Evolutionary conservation across 2,113 vertebrate genomes (phyloP).

Genomic region (Paraplagusia blochii): DNA sequence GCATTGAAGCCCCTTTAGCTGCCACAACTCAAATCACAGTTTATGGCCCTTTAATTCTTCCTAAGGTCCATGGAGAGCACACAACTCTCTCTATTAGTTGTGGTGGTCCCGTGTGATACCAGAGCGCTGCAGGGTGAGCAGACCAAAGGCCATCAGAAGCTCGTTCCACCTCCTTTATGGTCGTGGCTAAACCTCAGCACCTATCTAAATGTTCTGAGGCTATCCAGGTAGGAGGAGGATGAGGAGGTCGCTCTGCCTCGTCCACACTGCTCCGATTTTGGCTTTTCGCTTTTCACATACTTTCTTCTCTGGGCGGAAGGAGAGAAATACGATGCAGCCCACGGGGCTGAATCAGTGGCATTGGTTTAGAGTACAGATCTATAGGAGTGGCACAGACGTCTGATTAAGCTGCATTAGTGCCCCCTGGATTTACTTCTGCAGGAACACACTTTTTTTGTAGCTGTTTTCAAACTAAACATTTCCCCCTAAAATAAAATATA

Average conservation of each 20-base stretch:
- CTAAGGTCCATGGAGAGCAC: constrained; percentile 57
- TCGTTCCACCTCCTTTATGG: constrained; percentile 66
- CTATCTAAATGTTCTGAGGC: constrained; percentile 63
- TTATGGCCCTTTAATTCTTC: constrained; percentile 72
- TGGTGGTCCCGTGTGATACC: constrained; percentile 62
- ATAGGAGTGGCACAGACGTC: too few relatives aligned
- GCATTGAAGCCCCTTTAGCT: constrained; percentile 66
- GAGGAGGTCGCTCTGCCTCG: constrained; percentile 44
- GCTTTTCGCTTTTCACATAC: neutral
- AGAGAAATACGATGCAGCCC: too few relatives aligned
- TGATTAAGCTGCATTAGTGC: too few relatives aligned
- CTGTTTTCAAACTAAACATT: too few relatives aligned
- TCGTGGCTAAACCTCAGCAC: constrained; percentile 61
- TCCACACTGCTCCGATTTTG: constrained; percentile 35
- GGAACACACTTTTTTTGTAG: too few relatives aligned
- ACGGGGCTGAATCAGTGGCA: too few relatives aligned
- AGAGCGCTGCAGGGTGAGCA: constrained; percentile 55
- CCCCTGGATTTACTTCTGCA: too few relatives aligned
- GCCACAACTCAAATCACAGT: constrained; percentile 66
- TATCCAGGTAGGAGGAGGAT: constrained; percentile 52
- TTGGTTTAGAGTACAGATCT: too few relatives aligned
- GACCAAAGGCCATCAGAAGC: constrained; percentile 64
- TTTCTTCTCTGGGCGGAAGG: too few relatives aligned
- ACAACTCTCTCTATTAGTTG: constrained; percentile 69
- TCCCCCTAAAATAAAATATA: too few relatives aligned